Conservation (phyloP, 2,113 vertebrate genomes). For the Callithrix jacchus region DNA sequence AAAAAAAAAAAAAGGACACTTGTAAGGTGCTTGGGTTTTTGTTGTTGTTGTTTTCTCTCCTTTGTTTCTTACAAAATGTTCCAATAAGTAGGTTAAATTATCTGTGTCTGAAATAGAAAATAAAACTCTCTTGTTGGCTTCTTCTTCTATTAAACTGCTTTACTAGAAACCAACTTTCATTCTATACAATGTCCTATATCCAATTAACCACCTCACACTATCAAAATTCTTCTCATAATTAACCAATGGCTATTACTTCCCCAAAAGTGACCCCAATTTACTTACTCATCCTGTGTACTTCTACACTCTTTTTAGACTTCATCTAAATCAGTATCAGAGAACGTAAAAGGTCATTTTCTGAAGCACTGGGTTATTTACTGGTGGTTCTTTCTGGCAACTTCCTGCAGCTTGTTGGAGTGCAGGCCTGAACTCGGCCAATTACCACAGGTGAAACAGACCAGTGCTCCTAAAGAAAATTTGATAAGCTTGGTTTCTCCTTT, state of each 20-base stretch:
- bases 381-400: slow-evolving; percentile 38
- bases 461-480: slow-evolving; percentile 58
- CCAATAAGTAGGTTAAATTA: slow-evolving; percentile 58
- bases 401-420: not conserved
- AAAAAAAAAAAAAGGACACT: slow-evolving; percentile 64
- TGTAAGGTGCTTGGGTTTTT: not conserved
- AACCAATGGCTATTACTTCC: slow-evolving; percentile 27
- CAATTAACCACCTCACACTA: slow-evolving; percentile 33
- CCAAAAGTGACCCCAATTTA: not conserved
- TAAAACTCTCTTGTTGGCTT: not conserved
- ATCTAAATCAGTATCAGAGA: slow-evolving; percentile 33
- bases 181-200: not conserved
- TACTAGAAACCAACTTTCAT: slow-evolving; percentile 44
- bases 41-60: not conserved
- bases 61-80: slow-evolving; percentile 58
- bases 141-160: not conserved
- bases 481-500: slow-evolving; percentile 74
- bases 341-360: slow-evolving; percentile 23
- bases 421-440: slow-evolving; percentile 54
- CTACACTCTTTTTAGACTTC: not conserved
- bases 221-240: slow-evolving; percentile 34
- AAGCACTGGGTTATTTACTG: slow-evolving; percentile 49
- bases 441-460: slow-evolving; percentile 59
- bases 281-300: not conserved
- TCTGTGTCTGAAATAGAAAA: slow-evolving; percentile 40